Conservation (phyloP, 2,797 vertebrate species). For the Aldrovandia affinis region DNA sequence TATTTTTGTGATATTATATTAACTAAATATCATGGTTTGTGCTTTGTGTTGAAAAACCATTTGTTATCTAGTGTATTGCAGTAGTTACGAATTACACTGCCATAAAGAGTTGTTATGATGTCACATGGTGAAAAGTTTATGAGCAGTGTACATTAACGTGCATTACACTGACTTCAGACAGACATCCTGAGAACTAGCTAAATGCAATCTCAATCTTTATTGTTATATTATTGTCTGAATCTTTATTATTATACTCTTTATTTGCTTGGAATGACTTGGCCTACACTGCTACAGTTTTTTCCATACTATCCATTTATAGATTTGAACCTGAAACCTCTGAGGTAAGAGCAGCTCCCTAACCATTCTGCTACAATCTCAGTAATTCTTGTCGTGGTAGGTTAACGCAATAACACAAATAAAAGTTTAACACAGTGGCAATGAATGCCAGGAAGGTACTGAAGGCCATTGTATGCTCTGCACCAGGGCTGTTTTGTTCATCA, state of each 20-base stretch:
- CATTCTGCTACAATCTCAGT: not conserved
- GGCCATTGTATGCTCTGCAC: not conserved
- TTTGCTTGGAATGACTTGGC: too few species aligned
- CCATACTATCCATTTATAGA: not conserved
- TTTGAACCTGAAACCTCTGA: not conserved
- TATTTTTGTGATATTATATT: not conserved
- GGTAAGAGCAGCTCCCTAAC: not conserved
- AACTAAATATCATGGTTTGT: not conserved
- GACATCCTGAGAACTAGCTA: not conserved
- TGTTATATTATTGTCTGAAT: not conserved
- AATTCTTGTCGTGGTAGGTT: not conserved
- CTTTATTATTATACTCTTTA: too few species aligned
- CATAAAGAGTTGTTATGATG: not conserved
- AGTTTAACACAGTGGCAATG: not conserved
- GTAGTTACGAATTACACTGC: not conserved
- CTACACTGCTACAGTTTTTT: too few species aligned
- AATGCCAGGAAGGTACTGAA: not conserved
- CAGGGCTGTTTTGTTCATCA: not conserved
- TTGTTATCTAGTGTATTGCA: not conserved
- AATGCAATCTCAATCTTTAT: not conserved
- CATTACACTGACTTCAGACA: not conserved
- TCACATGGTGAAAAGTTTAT: not conserved
- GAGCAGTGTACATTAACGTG: not conserved
- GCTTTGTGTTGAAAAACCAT: not conserved
- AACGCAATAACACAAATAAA: not conserved